Conservation (phyloP, 1,140 invertebrate genomes). For the Zaprionus africanus region DNA sequence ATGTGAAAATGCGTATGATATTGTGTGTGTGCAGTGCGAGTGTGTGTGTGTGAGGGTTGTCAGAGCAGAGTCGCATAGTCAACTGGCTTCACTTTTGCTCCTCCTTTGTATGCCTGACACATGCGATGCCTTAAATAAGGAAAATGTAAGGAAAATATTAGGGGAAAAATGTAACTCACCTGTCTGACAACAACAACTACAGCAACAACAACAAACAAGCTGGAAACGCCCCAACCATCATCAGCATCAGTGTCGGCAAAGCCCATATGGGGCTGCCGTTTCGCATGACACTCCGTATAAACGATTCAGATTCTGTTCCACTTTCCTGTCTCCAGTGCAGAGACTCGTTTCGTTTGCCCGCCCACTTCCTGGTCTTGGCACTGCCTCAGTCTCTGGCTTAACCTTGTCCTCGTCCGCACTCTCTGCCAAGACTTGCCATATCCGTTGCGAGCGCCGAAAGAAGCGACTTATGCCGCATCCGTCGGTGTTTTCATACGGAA, state of each 20-base stretch:
- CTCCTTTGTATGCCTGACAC: conserved; percentile 67
- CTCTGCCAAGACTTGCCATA: conserved; percentile 31
- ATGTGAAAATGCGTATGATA: conserved; percentile 12
- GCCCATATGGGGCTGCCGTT: conserved; percentile 32
- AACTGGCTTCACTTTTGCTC: conserved; percentile 31
- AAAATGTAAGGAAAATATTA: conserved; percentile 25
- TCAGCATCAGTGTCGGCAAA: conserved; percentile 26
- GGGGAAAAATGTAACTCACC: conserved; percentile 68
- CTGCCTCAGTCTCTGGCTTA: conserved; percentile 36
- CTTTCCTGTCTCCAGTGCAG: conserved; percentile 12
- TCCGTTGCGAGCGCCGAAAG: conserved; percentile 29
- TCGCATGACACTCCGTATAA: conserved; percentile 51
- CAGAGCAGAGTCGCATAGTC: conserved; percentile 14
- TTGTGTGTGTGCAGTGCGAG: background rate
- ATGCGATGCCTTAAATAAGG: conserved; percentile 61
- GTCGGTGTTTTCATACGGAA: conserved; percentile 60
- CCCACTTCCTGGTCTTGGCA: conserved; percentile 2
- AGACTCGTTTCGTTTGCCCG: background rate
- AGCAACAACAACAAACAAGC: conserved; percentile 49
- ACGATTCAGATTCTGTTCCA: conserved; percentile 59
- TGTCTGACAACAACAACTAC: conserved; percentile 47
- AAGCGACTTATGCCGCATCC: conserved; percentile 45
- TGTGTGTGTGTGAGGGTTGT: background rate
- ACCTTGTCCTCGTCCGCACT: conserved; percentile 63
- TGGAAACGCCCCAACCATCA: conserved; percentile 39